Conservation (phyloP, 2,113 vertebrate species). For the Engraulis encrasicolus region DNA sequence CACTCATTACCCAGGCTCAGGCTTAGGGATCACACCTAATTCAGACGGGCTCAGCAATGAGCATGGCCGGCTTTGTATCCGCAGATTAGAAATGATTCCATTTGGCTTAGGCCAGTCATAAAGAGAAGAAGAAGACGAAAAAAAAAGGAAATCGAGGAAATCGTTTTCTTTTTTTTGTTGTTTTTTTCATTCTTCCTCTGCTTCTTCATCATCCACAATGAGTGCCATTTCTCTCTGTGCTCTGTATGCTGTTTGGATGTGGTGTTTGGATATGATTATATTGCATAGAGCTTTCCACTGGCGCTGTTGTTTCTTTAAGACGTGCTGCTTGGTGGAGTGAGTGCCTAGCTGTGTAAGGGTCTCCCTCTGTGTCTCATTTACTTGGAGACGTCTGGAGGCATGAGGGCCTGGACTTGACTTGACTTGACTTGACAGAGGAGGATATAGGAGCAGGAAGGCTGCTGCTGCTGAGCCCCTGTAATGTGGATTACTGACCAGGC, state of each 20-base stretch:
- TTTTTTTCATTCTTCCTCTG: not conserved
- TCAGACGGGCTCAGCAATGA: not conserved
- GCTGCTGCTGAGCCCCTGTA: not conserved
- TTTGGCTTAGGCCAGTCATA: not conserved
- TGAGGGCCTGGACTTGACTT: not conserved
- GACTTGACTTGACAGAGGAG: not conserved
- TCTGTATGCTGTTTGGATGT: not conserved
- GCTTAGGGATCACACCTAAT: slow-evolving; percentile 9
- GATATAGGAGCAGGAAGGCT: not conserved
- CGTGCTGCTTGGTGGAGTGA: not conserved
- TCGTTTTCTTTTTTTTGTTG: too few species aligned
- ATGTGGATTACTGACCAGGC: not conserved
- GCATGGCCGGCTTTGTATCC: slow-evolving; percentile 10
- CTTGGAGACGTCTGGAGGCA: not conserved
- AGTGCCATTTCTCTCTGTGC: not conserved
- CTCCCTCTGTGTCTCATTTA: not conserved
- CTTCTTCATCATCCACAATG: not conserved
- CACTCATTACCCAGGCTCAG: slow-evolving; percentile 27
- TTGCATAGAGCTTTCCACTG: not conserved
- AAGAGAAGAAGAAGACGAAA: not conserved
- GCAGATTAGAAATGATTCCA: slow-evolving; percentile 22
- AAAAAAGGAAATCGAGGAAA: not conserved
- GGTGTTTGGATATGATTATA: not conserved
- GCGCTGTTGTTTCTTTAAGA: not conserved
- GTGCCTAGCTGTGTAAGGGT: not conserved